Percentiles rank a stretch among this genome's conserved stretches.
These are phyloP conservation scores for Zosterops japonicus DNA, from an alignment of 2,113 vertebrate genomes.

Conservation along the genomic window DNA sequence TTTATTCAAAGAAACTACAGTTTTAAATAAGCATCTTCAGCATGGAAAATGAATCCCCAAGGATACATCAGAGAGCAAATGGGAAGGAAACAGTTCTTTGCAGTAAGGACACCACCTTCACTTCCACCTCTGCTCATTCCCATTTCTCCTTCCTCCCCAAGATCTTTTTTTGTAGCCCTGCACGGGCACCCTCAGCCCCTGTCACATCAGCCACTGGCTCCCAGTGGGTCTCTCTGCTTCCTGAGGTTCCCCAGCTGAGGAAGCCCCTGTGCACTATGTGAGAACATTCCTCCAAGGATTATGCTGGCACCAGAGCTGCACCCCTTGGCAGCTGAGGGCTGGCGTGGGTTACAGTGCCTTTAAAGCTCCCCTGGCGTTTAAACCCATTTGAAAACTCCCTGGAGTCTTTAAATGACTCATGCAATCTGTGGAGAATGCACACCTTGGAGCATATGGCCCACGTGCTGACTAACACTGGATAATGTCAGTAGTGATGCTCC, in stretches of 20 bases:
- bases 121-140: not conserved
- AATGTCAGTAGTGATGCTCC: not conserved
- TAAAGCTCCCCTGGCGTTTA: not conserved
- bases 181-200: not conserved
- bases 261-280: fast-evolving
- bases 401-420: not conserved
- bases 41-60: not conserved
- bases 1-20: not conserved
- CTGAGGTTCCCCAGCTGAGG: not conserved
- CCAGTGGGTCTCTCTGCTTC: not conserved
- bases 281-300: not conserved
- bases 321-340: not conserved
- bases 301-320: not conserved
- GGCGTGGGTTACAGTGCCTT: not conserved
- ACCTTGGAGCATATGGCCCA: not conserved
- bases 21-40: not conserved
- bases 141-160: not conserved
- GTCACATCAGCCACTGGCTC: not conserved
- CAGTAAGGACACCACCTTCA: not conserved
- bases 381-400: not conserved
- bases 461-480: not conserved
- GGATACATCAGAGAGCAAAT: not conserved
- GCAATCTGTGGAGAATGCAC: not conserved
- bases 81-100: not conserved
- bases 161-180: not conserved